Percentiles rank a stretch among this genome's conserved stretches.
Conservation (phyloP, 2,888 invertebrate species). For the Geophilus truncorum region DNA sequence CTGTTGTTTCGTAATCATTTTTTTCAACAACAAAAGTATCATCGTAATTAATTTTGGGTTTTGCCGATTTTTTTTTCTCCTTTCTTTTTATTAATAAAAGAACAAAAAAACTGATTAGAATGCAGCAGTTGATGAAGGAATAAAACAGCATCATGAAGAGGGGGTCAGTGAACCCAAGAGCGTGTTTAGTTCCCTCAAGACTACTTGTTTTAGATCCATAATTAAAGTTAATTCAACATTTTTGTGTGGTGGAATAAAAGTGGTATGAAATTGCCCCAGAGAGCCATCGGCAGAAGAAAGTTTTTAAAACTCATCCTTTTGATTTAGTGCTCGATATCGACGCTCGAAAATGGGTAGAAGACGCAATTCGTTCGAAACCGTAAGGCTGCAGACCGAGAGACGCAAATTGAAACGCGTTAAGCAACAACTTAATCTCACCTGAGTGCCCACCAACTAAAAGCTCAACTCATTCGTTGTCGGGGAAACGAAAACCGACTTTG, state of each 20-base stretch:
- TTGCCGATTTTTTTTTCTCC: not conserved
- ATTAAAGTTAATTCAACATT: not conserved
- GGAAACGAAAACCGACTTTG: not conserved
- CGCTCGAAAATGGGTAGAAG: not conserved
- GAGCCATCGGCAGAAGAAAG: not conserved
- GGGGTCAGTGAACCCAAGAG: not conserved
- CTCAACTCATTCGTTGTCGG: not conserved
- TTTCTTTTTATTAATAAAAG: not conserved
- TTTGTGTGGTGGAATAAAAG: not conserved
- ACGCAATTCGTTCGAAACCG: not conserved
- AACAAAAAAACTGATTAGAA: not conserved
- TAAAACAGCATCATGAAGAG: not conserved
- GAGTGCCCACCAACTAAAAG: not conserved
- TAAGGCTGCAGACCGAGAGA: not conserved
- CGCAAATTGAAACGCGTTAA: not conserved
- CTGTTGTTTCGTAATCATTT: not conserved
- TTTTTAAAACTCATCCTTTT: not conserved
- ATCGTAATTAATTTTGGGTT: not conserved
- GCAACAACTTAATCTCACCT: conserved; percentile 20
- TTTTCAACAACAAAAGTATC: not conserved
- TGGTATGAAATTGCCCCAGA: not conserved
- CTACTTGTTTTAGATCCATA: not conserved
- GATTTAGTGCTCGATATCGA: not conserved
- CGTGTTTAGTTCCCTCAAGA: not conserved
- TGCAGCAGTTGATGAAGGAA: not conserved